Conservation (phyloP, 2,888 invertebrate genomes). For the Colletes collaris region DNA sequence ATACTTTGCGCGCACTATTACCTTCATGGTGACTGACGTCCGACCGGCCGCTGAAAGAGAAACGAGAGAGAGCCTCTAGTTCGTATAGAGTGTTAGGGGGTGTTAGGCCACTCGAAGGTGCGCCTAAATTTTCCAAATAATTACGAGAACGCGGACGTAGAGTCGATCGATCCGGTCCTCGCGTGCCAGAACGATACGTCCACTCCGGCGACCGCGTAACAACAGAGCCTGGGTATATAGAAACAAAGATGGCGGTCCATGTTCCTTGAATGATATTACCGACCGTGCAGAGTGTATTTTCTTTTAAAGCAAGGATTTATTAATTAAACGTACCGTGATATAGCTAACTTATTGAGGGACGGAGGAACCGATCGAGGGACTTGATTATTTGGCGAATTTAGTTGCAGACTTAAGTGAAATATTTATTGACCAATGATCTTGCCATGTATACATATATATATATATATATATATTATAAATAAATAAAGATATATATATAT, state of each 20-base stretch:
- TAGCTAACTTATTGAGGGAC: slow-evolving; percentile 47
- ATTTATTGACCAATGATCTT: slow-evolving; percentile 80
- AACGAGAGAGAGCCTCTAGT: slow-evolving; percentile 66
- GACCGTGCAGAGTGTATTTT: slow-evolving; percentile 40
- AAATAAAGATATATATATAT: too few species aligned
- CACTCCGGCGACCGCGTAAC: slow-evolving; percentile 19
- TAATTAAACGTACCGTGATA: slow-evolving; percentile 29
- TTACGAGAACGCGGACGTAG: slow-evolving; percentile 22
- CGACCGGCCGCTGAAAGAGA: slow-evolving; percentile 62
- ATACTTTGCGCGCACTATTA: slow-evolving; percentile 73
- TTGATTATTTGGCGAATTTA: slow-evolving; percentile 69
- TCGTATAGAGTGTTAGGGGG: slow-evolving; percentile 69
- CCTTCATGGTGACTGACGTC: slow-evolving; percentile 72
- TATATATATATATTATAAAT: slow-evolving; percentile 36
- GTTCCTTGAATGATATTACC: slow-evolving; percentile 60
- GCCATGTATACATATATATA: slow-evolving; percentile 71
- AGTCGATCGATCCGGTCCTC: slow-evolving; percentile 15
- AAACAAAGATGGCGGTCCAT: slow-evolving; percentile 41
- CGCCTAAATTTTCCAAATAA: slow-evolving; percentile 71
- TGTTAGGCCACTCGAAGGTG: slow-evolving; percentile 55
- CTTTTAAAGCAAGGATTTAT: slow-evolving; percentile 15
- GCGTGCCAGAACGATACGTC: slow-evolving; percentile 20
- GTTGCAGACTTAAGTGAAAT: slow-evolving; percentile 71
- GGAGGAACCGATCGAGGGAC: slow-evolving; percentile 24
- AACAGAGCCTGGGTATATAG: slow-evolving; percentile 11